Percentiles rank a stretch among this genome's conserved stretches.
phyloP scores from a whole-genome alignment of 2,888 invertebrate genomes.

The Spialia ferax region DNA sequence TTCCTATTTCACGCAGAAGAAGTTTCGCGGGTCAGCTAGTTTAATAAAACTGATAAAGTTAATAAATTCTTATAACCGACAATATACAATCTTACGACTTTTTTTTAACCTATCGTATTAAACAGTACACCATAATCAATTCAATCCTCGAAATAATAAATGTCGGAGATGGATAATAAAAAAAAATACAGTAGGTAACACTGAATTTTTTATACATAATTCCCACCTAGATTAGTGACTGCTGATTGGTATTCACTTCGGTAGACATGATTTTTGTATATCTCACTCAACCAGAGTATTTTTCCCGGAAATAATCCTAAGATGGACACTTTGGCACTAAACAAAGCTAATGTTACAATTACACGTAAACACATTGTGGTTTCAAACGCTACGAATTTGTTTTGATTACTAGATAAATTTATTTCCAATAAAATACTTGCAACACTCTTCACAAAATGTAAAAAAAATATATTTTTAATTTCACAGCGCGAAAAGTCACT shows the following conservation, averaged over 20 bases:
- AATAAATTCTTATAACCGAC: too few species aligned
- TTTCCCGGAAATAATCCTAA: not conserved
- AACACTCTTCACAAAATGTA: not conserved
- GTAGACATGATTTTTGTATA: not conserved
- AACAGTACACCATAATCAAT: too few species aligned
- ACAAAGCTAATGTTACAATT: not conserved
- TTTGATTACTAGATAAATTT: too few species aligned
- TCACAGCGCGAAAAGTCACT: not conserved
- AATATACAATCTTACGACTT: too few species aligned
- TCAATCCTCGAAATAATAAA: too few species aligned
- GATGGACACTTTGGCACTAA: conserved; percentile 1
- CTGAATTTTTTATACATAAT: not conserved
- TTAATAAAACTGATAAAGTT: too few species aligned
- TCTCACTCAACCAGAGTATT: not conserved
- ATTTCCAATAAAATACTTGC: not conserved
- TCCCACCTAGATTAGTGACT: not conserved
- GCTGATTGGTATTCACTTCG: not conserved
- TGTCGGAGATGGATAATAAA: too few species aligned
- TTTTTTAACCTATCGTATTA: too few species aligned
- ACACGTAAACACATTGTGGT: not conserved
- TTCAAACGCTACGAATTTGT: not conserved
- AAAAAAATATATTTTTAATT: not conserved
- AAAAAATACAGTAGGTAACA: too few species aligned
- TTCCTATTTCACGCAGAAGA: too few species aligned
- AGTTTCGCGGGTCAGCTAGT: too few species aligned